Conservation (phyloP, 2,888 invertebrate species). For the Zaprionus lineosus region DNA sequence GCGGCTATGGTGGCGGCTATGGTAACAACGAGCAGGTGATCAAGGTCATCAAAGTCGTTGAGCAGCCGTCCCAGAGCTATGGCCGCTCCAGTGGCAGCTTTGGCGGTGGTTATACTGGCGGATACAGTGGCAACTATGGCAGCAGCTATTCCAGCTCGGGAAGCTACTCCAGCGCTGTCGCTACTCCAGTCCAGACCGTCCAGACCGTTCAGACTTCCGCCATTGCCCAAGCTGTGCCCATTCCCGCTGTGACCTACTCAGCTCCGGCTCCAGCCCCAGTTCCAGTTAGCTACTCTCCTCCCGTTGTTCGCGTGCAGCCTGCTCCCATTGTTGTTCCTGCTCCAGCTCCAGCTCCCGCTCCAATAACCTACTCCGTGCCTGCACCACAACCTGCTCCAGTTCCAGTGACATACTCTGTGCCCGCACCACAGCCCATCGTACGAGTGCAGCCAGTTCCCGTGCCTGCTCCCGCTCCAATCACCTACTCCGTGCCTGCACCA, state of each 20-base stretch:
- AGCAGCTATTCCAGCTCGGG: constrained; percentile 48
- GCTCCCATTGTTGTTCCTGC: constrained; percentile 36
- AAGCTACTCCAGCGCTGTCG: constrained; percentile 45
- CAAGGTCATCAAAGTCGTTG: constrained; percentile 76
- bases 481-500: constrained; percentile 36
- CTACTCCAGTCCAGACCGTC: constrained; percentile 18
- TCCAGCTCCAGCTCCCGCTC: constrained; percentile 38
- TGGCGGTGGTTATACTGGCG: constrained; percentile 25
- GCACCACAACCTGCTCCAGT: constrained; percentile 44
- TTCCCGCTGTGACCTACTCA: constrained; percentile 39
- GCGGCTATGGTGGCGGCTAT: constrained; percentile 31
- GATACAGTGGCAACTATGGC: constrained; percentile 38
- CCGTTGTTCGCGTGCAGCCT: too few species aligned
- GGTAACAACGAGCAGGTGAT: constrained; percentile 56
- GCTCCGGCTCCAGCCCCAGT: constrained; percentile 26
- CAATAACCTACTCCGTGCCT: constrained; percentile 33
- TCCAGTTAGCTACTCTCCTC: constrained; percentile 36
- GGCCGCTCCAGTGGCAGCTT: constrained; percentile 39
- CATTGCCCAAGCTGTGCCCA: constrained; percentile 21
- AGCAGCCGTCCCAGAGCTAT: constrained; percentile 62
- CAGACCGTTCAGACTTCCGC: constrained; percentile 11
- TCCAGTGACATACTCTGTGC: constrained; percentile 30
- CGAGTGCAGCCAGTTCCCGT: constrained; percentile 25
- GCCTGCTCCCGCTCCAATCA: constrained; percentile 27
- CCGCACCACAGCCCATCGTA: constrained; percentile 37